Base-by-base conservation (phyloP, 2,888 invertebrate genomes). In the Tuberolachnus salignus region DNA sequence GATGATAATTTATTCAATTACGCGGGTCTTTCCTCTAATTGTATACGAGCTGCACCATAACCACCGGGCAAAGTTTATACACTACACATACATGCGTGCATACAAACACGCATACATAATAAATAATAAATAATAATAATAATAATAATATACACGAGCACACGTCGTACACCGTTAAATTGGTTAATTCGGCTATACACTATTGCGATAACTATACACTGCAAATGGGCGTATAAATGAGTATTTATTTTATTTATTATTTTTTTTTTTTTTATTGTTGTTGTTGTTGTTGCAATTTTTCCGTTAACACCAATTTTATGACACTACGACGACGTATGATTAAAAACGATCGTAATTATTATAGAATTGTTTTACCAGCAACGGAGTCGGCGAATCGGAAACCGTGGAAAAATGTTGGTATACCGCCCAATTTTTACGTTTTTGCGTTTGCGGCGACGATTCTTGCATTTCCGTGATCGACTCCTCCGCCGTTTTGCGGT, bases 361-460 rank as follows among this genome's bases (percentile, higher is more conserved):
- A 34, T n/a, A n/a, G n/a, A n/a, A 34, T 34, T 6, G 34, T 14
- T 70, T n/a, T 57, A 78, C 78, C 59, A 78, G 59, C 9, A 78
- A 51, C 9, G 78, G 78, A 9, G 67, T 78, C 19, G 78, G 78
- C 4, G 78, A 78, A 23, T 78, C 78, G 49, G 78, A 78, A 21
- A 59, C 78, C 1, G 78, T 78, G n/a, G 78, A 78, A 69, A 78
- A 78, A 78, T 78, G 78, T 69, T 78, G 78, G 13, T 78, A 78
- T 51, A 78, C 78, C 23, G 78, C 78, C 78, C 78, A 78, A 59
- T 78, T 78, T 8, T 67, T 78, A 42, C 78, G 67, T 51, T 59
- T 59, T 69, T 69, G 69, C 4, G 78, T 59, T 21, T 78, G 78
- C 8, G 78, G 78, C 9, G 78, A 78, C 0, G 78, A 61, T 61